These are phyloP conservation scores for Hyla sarda DNA, from an alignment of 2,113 vertebrate species.

Conservation along the genomic window DNA sequence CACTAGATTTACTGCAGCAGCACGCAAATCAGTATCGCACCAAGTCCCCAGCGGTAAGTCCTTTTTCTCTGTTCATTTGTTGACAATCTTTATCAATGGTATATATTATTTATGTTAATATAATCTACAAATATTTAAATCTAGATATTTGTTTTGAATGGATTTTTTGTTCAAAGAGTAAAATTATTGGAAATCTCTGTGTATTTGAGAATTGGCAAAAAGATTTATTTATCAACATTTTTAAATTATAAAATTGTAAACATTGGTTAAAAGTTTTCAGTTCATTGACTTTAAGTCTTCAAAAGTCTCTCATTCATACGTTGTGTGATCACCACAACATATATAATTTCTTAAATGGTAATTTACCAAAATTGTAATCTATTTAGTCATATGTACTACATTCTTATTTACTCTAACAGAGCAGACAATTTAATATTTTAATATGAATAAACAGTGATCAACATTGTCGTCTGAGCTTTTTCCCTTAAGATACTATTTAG, in stretches of 20 bases:
- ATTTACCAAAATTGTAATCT: background rate
- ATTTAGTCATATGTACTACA: background rate
- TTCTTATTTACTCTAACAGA: background rate
- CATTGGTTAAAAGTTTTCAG: no score
- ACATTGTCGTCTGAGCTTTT: background rate
- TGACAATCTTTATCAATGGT: background rate
- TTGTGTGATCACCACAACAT: background rate
- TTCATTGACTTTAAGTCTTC: no score
- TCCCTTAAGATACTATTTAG: background rate
- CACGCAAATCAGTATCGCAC: slow-evolving; percentile 91
- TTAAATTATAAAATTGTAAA: no score
- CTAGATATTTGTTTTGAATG: background rate
- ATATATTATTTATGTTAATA: slow-evolving; percentile 14
- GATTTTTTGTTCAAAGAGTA: no score
- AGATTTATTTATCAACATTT: no score
- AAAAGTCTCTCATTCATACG: background rate
- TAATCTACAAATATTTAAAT: background rate
- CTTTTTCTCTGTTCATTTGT: slow-evolving; percentile 37
- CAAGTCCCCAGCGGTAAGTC: slow-evolving; percentile 91
- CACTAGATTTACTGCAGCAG: slow-evolving; percentile 92
- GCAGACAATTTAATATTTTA: background rate
- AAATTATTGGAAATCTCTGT: background rate
- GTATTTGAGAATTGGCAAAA: no score
- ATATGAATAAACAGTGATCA: background rate
- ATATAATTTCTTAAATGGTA: background rate